Evolutionary conservation across 2,888 invertebrate species (phyloP).

Genomic region (Machimus rusticus): DNA sequence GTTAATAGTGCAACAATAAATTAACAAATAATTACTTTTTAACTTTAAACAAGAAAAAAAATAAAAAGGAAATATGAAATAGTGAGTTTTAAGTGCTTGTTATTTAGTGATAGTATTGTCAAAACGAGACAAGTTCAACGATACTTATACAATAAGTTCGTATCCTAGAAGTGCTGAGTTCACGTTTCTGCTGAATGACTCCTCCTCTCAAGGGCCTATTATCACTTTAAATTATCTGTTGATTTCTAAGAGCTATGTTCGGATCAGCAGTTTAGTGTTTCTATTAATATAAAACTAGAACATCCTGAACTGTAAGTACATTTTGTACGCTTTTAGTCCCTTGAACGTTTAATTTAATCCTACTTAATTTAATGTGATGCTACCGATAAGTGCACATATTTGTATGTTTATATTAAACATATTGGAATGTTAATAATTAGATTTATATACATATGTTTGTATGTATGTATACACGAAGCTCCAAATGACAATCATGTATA

Average conservation of each 20-base stretch:
- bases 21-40: not conserved
- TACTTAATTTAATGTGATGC: not conserved
- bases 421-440: not conserved
- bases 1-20: not conserved
- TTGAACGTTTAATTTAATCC: not conserved
- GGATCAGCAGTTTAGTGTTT: not conserved
- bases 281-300: not conserved
- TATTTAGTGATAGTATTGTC: not conserved
- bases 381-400: not conserved
- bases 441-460: no score
- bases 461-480: not conserved
- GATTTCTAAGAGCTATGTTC: not conserved
- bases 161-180: not conserved
- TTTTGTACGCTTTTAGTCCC: not conserved
- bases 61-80: not conserved
- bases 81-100: not conserved
- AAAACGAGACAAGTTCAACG: not conserved
- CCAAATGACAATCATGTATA: not conserved
- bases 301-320: not conserved
- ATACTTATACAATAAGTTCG: not conserved
- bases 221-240: not conserved
- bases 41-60: not conserved
- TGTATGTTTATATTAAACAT: not conserved
- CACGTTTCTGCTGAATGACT: not conserved
- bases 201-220: not conserved